Percentiles rank a stretch among this genome's conserved stretches.
Evolutionary conservation across 2,797 vertebrate genomes (phyloP).

Genomic region (Scleropages formosus): DNA sequence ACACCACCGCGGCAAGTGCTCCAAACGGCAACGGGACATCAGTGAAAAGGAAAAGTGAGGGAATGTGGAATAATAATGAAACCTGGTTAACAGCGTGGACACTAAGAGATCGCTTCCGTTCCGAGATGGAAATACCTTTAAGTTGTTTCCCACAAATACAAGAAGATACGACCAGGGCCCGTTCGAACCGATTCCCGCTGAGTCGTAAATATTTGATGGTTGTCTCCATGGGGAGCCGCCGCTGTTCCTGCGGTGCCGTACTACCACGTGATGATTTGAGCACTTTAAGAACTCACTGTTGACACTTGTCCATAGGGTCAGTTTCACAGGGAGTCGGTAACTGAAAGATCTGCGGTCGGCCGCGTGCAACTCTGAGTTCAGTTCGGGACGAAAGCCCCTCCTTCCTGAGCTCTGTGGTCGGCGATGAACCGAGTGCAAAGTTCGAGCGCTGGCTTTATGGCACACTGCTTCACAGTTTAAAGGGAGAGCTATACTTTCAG

Average conservation of each 20-base stretch:
- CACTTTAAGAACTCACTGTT: background rate
- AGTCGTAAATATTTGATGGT: background rate
- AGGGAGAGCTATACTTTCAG: background rate
- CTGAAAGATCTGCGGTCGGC: background rate
- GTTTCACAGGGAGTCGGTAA: background rate
- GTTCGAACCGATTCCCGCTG: background rate
- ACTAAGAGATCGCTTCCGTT: background rate
- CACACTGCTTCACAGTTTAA: background rate
- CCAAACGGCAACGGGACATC: background rate
- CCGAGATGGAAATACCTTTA: background rate
- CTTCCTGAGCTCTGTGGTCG: background rate
- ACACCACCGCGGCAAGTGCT: background rate
- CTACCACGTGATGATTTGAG: constrained; percentile 7
- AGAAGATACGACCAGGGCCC: background rate
- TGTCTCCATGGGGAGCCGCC: background rate
- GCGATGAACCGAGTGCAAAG: constrained; percentile 1
- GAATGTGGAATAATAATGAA: background rate
- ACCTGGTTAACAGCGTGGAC: background rate
- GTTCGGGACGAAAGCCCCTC: background rate
- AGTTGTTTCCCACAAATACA: background rate
- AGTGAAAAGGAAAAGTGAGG: background rate
- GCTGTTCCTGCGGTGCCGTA: too few relatives aligned
- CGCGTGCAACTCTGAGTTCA: constrained; percentile 5
- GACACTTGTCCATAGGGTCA: background rate
- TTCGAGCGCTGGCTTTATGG: background rate